A percentile compares a stretch with the other conserved stretches of the same genome.
phyloP scores from a whole-genome alignment of 2,113 vertebrate species.

The Menidia beryllina region DNA sequence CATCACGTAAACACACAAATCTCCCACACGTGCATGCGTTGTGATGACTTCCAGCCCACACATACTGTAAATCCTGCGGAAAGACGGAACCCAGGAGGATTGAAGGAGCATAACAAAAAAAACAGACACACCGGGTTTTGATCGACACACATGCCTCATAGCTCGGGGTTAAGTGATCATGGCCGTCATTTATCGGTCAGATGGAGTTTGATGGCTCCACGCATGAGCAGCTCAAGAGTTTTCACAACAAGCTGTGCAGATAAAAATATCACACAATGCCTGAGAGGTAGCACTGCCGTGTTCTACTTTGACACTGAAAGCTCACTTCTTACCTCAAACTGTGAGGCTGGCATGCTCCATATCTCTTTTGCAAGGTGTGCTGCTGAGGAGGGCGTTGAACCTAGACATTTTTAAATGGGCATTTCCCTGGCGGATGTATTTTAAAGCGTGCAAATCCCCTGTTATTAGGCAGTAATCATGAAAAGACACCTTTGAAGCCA shows the following conservation, averaged over 20 bases:
- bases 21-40: constrained; percentile 7
- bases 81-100: neutral
- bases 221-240: constrained; percentile 11
- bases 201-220: constrained; percentile 12
- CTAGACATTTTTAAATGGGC: neutral
- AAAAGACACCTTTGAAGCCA: neutral
- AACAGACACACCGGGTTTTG: neutral
- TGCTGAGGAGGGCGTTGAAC: neutral
- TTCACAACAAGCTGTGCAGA: constrained; percentile 12
- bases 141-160: neutral
- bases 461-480: neutral
- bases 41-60: neutral
- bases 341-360: neutral
- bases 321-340: neutral
- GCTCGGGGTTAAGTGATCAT: constrained; percentile 10
- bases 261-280: constrained; percentile 28
- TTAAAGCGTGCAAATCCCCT: no score
- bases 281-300: constrained; percentile 21
- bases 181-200: constrained; percentile 24
- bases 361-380: neutral
- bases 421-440: neutral
- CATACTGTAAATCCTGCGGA: constrained; percentile 2
- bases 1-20: neutral
- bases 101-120: neutral
- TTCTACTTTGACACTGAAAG: constrained; percentile 20